Percentiles rank a stretch among this genome's conserved stretches.
These are phyloP conservation scores for Pheosia gnoma DNA, from an alignment of 2,888 invertebrate genomes.

Conservation along the genomic window DNA sequence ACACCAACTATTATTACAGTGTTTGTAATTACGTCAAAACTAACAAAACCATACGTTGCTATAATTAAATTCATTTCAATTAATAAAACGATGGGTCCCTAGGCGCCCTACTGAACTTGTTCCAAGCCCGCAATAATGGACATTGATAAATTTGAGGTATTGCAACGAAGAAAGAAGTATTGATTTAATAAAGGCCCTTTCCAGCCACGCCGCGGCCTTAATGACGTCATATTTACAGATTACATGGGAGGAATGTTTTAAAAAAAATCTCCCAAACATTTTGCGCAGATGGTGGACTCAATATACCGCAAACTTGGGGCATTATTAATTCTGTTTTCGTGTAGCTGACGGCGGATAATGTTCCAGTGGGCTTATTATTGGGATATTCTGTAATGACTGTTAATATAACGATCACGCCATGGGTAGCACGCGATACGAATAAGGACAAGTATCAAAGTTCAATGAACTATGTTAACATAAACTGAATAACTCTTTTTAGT, in stretches of 20 bases:
- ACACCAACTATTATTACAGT: not conserved
- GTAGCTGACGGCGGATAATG: conserved; percentile 71
- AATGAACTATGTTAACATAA: conserved; percentile 46
- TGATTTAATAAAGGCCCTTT: conserved; percentile 48
- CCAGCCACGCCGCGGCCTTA: conserved; percentile 47
- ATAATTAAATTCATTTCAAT: conserved; percentile 53
- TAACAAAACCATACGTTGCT: not conserved
- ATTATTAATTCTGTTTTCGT: conserved; percentile 80
- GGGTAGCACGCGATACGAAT: conserved; percentile 67
- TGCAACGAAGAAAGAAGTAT: conserved; percentile 41
- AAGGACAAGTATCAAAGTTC: conserved; percentile 58
- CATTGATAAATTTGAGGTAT: conserved; percentile 68
- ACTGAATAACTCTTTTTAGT: conserved; percentile 34
- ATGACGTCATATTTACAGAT: conserved; percentile 63
- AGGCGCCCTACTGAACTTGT: conserved; percentile 34
- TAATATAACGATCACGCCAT: conserved; percentile 76
- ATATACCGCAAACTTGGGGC: conserved; percentile 73
- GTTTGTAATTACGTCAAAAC: not conserved
- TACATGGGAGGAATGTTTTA: conserved; percentile 48
- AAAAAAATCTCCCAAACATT: conserved; percentile 60
- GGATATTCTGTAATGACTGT: conserved; percentile 79
- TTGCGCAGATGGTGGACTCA: conserved; percentile 69
- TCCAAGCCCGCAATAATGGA: conserved; percentile 61
- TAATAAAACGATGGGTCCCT: conserved; percentile 75
- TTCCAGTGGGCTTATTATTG: conserved; percentile 76